Evolutionary conservation across 2,113 vertebrate genomes (phyloP), one percentile per base, ranked within the genome.

Genomic region (Menidia beryllina): DNA sequence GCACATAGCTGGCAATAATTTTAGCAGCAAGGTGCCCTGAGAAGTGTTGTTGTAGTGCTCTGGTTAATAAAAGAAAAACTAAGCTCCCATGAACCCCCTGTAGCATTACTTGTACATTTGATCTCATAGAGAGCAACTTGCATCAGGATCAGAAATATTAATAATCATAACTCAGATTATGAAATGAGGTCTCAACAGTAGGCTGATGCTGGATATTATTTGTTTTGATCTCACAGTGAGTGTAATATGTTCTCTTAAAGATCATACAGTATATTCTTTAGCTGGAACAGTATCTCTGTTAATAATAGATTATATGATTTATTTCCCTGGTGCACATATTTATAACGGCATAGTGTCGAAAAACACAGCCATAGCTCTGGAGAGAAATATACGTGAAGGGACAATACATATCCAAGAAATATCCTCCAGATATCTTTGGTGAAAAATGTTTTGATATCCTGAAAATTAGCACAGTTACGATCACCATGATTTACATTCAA

Each of bases 11-110:
- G 71, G 67, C 41, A 51, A 81, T 81, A 74, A 72, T 60, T 58
- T 64, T 55, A 66, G 53, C 85, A 55, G 75, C 65, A 57, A 73
- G 73, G 61, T 71, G 76, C 79, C 69, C 66, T 7, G 43, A 69
- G 41, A 69, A 39, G 27, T 19, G 26, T 64, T 30, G 59, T 56
- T n/a, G 23, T 51, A 19, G 39, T 23, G 67, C 38, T 50, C 48
- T 51, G 74, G 72, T 71, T 60, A 84, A 67, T 81, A 69, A 75
- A 60, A n/a, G 5, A 14, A 68, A 51, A 60, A 69, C 75, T 60
- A 50, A 51, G 55, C 71, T 82, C 24, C 58, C 20, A 36, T 13
- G 2, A 63, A 56, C 66, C 52, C 60, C 45, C 39, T 0, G 21
- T 26, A 39, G 61, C 50, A 27, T 56, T n/a, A 69, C 59, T 80